Conservation (phyloP, 2,797 vertebrate species). For the Eulemur rubriventer region DNA sequence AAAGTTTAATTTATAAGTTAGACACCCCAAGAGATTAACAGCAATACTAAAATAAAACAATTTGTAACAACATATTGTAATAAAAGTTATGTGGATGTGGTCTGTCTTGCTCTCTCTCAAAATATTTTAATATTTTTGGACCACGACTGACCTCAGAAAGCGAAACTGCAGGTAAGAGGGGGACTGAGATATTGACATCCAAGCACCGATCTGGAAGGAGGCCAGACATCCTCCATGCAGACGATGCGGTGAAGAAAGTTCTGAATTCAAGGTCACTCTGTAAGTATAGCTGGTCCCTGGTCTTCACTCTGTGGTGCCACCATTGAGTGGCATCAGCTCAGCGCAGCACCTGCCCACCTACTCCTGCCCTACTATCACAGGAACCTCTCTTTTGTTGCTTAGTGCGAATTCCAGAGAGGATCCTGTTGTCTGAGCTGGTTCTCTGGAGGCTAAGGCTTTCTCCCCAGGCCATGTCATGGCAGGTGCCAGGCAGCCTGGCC, state of each 20-base stretch:
- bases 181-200: neutral
- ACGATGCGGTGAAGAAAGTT: neutral
- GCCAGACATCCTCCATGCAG: neutral
- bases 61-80: neutral
- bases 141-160: neutral
- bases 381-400: neutral
- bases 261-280: neutral
- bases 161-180: neutral
- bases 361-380: rapidly evolving
- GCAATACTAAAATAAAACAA: neutral
- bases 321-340: neutral
- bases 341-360: rapidly evolving
- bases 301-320: neutral
- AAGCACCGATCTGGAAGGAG: neutral
- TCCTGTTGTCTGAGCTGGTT: neutral
- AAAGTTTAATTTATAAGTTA: neutral
- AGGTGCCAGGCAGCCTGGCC: neutral
- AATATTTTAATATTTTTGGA: neutral
- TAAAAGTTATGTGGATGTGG: neutral
- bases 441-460: neutral
- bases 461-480: neutral
- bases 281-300: rapidly evolving
- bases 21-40: neutral
- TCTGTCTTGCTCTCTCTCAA: neutral
- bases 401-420: neutral